A percentile compares a stretch with the other conserved stretches of the same genome.
phyloP scores from a whole-genome alignment of 2,797 vertebrate genomes.

The Amblyraja radiata region DNA sequence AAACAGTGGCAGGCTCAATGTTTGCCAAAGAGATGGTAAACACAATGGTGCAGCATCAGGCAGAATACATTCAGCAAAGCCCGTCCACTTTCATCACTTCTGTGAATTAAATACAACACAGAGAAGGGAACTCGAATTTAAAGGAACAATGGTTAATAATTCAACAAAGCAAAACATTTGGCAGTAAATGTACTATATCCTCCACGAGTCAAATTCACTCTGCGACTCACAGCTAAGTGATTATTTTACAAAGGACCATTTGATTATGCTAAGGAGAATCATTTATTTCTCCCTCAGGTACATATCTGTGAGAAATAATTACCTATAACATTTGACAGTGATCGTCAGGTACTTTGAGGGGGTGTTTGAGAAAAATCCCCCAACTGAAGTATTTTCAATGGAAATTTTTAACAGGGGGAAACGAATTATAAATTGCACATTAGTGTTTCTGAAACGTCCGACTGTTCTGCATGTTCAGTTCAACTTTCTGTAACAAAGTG shows the following conservation, averaged over 20 bases:
- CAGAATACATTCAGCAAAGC: background rate
- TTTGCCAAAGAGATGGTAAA: background rate
- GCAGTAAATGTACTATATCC: background rate
- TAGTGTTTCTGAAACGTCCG: background rate
- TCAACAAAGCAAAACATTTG: slow-evolving; percentile 7
- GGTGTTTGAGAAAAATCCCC: background rate
- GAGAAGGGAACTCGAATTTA: background rate
- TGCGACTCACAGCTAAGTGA: background rate
- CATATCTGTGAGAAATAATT: background rate
- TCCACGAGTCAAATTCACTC: background rate
- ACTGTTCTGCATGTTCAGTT: no score
- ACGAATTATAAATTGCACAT: background rate
- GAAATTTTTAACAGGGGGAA: background rate
- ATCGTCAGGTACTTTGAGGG: background rate
- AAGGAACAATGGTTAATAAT: background rate
- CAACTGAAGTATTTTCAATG: background rate
- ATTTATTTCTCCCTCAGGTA: background rate
- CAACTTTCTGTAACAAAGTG: background rate
- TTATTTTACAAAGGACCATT: background rate
- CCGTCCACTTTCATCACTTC: background rate
- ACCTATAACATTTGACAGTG: background rate
- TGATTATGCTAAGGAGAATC: background rate
- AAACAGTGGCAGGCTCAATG: background rate
- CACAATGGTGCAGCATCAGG: background rate
- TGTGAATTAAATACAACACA: background rate